phyloP scores from a whole-genome alignment of 2,888 invertebrate genomes.

The Lycia hirtaria region DNA sequence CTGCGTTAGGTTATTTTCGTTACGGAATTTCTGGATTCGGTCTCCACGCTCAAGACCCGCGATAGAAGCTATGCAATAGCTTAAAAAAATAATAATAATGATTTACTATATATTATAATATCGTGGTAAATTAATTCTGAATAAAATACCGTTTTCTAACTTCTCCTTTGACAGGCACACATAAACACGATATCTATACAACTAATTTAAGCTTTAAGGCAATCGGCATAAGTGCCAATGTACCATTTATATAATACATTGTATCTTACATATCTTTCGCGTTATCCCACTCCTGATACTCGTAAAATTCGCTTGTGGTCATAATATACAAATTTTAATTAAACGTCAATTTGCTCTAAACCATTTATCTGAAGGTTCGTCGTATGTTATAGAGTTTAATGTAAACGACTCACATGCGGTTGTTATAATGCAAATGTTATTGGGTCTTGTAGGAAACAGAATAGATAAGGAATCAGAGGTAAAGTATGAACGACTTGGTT shows the following conservation, averaged over 20 bases:
- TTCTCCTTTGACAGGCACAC: too few relatives aligned
- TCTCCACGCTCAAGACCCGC: too few relatives aligned
- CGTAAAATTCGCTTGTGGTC: conserved; percentile 15
- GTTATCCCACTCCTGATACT: not conserved
- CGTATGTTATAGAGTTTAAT: conserved; percentile 18
- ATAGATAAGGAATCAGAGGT: conserved; percentile 1
- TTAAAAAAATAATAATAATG: too few relatives aligned
- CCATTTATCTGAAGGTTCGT: conserved; percentile 11
- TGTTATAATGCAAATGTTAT: conserved; percentile 27
- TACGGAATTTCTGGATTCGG: too few relatives aligned
- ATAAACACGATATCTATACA: too few relatives aligned
- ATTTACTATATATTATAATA: too few relatives aligned
- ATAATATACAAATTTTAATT: conserved; percentile 28
- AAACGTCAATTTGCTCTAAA: conserved; percentile 25
- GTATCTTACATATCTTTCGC: not conserved
- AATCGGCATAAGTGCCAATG: not conserved
- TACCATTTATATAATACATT: not conserved
- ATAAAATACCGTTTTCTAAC: too few relatives aligned
- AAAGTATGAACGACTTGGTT: not conserved
- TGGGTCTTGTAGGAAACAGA: conserved; percentile 7
- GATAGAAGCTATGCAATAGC: too few relatives aligned
- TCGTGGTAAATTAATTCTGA: too few relatives aligned
- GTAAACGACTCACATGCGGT: conserved; percentile 11
- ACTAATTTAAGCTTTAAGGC: not conserved
- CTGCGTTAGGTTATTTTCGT: too few relatives aligned